Evolutionary conservation across 2,113 vertebrate species (phyloP).

Genomic region (Miniopterus natalensis): DNA sequence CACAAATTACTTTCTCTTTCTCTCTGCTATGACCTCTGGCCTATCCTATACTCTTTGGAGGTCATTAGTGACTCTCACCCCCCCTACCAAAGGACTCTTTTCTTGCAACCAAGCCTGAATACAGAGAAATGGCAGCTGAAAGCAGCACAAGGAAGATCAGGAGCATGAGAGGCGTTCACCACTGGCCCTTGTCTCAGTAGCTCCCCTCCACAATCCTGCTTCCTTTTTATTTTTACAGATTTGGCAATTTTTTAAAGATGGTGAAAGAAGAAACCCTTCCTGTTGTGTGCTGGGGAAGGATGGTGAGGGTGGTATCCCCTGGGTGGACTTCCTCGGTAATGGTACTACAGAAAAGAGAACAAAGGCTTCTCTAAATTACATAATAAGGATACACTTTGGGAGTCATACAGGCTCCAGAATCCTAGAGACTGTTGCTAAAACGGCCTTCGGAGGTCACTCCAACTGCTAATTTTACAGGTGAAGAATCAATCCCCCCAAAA

Average conservation of each 20-base stretch:
- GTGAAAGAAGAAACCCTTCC: slow-evolving; percentile 7
- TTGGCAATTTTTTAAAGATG: slow-evolving; percentile 4
- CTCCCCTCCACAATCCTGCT: not conserved
- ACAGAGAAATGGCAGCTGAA: not conserved
- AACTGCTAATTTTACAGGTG: not conserved
- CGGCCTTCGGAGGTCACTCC: not conserved
- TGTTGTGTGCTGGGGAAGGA: not conserved
- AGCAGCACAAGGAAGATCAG: not conserved
- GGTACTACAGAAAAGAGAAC: not conserved
- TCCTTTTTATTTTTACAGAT: slow-evolving; percentile 8
- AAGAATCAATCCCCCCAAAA: not conserved
- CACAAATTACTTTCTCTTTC: not conserved
- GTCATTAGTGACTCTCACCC: not conserved
- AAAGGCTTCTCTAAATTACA: not conserved
- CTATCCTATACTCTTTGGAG: not conserved
- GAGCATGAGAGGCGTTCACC: not conserved
- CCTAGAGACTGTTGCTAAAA: not conserved
- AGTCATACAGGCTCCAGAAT: not conserved
- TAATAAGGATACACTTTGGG: not conserved
- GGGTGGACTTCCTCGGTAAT: not conserved
- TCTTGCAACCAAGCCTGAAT: not conserved
- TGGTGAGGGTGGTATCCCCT: not conserved
- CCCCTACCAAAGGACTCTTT: not conserved
- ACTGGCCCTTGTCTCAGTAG: not conserved
- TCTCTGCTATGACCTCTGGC: not conserved